A percentile compares a stretch with the other conserved stretches of the same genome.
These are phyloP conservation scores for Corvus cornix DNA, from an alignment of 2,113 vertebrate species.

Conservation along the genomic window DNA sequence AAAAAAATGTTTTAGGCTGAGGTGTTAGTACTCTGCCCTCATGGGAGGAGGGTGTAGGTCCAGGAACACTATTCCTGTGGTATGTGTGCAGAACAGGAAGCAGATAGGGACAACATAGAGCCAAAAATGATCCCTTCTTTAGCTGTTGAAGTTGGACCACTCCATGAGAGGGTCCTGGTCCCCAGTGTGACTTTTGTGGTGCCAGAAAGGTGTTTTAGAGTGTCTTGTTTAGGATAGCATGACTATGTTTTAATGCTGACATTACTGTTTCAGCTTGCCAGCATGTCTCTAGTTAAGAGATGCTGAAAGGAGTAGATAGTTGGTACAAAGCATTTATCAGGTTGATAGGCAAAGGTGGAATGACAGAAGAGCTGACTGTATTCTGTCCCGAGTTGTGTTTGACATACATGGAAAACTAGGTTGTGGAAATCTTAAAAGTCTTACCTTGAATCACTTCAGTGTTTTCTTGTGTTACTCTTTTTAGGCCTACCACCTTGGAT, in stretches of 20 bases:
- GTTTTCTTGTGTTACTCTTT: not conserved
- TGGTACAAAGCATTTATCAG: not conserved
- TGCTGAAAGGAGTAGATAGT: not conserved
- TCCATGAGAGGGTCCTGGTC: not conserved
- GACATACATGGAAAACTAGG: accelerated
- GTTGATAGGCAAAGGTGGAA: not conserved
- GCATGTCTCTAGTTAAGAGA: not conserved
- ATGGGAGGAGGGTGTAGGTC: accelerated
- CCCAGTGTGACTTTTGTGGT: not conserved
- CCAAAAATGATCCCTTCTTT: not conserved
- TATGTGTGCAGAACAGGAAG: not conserved
- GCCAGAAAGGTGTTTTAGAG: not conserved
- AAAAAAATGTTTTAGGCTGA: not conserved
- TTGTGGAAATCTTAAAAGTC: not conserved
- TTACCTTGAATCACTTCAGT: not conserved
- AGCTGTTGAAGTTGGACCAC: not conserved
- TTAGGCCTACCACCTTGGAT: slow-evolving; percentile 92
- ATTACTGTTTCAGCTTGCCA: not conserved
- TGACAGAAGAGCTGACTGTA: not conserved
- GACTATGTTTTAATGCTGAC: not conserved
- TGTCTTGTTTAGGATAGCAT: not conserved
- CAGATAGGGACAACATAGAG: not conserved
- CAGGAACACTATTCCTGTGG: not conserved
- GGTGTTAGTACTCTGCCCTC: not conserved
- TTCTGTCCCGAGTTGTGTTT: not conserved